phyloP scores from a whole-genome alignment of 1,140 invertebrate species.

The Neelides sp. region DNA sequence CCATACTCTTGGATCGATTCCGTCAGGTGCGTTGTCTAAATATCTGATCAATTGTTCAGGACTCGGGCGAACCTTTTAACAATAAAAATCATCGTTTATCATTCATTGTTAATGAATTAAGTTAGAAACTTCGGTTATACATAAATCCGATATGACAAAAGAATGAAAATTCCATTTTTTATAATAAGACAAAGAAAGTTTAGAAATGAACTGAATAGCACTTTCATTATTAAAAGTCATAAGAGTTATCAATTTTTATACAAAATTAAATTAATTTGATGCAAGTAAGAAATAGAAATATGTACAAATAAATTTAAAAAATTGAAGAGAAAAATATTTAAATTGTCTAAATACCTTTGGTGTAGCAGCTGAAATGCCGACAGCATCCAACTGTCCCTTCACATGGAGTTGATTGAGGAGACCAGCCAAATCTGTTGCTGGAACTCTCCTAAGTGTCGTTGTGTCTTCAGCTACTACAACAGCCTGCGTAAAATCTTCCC shows the following conservation, averaged over 20 bases:
- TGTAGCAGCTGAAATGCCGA: constrained; percentile 50
- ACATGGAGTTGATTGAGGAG: constrained; percentile 51
- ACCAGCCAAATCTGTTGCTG: constrained; percentile 55
- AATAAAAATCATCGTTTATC: constrained; percentile 36
- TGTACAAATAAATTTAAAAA: too few species aligned
- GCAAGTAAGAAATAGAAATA: too few species aligned
- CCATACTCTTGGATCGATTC: constrained; percentile 66
- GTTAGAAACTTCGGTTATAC: too few species aligned
- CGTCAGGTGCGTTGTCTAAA: constrained; percentile 70
- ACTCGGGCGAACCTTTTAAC: constrained; percentile 34
- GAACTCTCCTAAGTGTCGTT: constrained; percentile 50
- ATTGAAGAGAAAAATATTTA: too few species aligned
- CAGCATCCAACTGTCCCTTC: constrained; percentile 53
- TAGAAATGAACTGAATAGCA: too few species aligned
- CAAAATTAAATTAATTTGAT: too few species aligned
- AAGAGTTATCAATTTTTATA: too few species aligned
- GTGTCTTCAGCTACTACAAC: constrained; percentile 26
- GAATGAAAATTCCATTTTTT: too few species aligned
- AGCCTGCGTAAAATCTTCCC: constrained; percentile 10
- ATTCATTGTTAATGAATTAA: too few species aligned
- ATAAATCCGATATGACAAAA: too few species aligned
- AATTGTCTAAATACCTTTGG: constrained; percentile 43
- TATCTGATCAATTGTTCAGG: constrained; percentile 74
- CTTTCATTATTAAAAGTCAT: too few species aligned
- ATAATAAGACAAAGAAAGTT: too few species aligned